Conservation (phyloP, 2,113 vertebrate species). For the Tragelaphus imberbis region DNA sequence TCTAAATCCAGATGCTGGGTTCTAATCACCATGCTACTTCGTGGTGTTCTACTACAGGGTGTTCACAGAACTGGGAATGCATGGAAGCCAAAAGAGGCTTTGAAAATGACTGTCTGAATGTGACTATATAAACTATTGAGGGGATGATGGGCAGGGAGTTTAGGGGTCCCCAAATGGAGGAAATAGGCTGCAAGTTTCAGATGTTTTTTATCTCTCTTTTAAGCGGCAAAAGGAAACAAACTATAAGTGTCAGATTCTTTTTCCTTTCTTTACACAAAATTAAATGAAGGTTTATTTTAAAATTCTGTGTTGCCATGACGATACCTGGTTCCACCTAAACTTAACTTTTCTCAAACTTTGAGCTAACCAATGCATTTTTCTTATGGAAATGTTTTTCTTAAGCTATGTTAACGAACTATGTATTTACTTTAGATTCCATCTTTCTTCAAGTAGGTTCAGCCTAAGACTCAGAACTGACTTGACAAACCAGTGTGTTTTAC, state of each 20-base stretch:
- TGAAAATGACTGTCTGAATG: background rate
- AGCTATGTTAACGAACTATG: background rate
- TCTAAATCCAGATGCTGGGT: background rate
- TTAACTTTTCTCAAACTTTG: background rate
- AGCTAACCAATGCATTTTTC: background rate
- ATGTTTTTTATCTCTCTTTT: background rate
- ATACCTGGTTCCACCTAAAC: background rate
- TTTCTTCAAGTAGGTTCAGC: background rate
- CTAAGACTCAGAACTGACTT: background rate
- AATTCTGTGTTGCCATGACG: background rate
- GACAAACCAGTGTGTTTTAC: background rate
- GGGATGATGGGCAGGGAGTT: background rate
- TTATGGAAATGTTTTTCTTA: background rate
- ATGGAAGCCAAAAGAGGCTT: background rate
- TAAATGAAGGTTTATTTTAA: background rate
- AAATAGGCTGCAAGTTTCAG: background rate
- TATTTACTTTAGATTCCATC: background rate
- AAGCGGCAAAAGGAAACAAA: background rate
- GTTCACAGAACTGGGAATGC: background rate
- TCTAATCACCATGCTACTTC: background rate
- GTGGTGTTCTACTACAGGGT: accelerated
- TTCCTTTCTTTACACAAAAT: background rate
- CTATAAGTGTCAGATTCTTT: background rate
- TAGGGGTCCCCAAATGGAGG: background rate
- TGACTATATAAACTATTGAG: background rate